Evolutionary conservation across 2,797 vertebrate genomes (phyloP), one percentile per base, ranked within the genome.

Genomic region (Melopsittacus undulatus): DNA sequence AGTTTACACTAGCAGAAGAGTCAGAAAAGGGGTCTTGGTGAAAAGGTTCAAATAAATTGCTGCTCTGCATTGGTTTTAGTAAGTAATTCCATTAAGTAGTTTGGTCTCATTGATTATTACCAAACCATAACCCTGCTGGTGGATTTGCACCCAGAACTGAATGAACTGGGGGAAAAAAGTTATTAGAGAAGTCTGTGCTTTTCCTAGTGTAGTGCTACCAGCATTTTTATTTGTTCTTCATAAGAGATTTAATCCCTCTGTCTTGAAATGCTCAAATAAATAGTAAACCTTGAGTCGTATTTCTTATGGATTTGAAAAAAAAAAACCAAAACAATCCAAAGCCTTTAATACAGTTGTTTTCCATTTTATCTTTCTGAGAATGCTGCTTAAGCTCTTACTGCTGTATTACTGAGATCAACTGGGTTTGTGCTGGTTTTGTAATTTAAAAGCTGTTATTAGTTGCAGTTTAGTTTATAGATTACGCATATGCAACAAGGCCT

Each of bases 291-390:
- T 66, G 56, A 96, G 72, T 75, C 7, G 3, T 92, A 42, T 91
- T 95, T 96, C 79, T 62, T 7, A 11, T 95, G 49, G 46, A 94
- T 75, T 83, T 92, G 24, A 6, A 54, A 69, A 64, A 72, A 32
- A 6, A 12, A 15, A 11, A 13, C 32, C 18, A 17, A 10, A 52
- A 29, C 17, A 40, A 14, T 13, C 2, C 32, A 13, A 56, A 56
- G 21, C 54, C 54, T n/a, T 32, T 22, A 14, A 22, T 56, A n/a
- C 52, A 54, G 15, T 51, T 79, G 36, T 49, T 75, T 56, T 52
- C 29, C n/a, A 43, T 68, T 92, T 95, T 70, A 54, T 77, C 5
- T 91, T 89, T 83, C 75, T 13, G 43, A 52, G 52, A 64, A 43
- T 72, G 36, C 62, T 81, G 10, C 79, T 83, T 30, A 64, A 36